A percentile compares a stretch with the other conserved stretches of the same genome.
These are phyloP conservation scores for Mesochorus sp. DNA, from an alignment of 2,888 invertebrate genomes.

Conservation along the genomic window DNA sequence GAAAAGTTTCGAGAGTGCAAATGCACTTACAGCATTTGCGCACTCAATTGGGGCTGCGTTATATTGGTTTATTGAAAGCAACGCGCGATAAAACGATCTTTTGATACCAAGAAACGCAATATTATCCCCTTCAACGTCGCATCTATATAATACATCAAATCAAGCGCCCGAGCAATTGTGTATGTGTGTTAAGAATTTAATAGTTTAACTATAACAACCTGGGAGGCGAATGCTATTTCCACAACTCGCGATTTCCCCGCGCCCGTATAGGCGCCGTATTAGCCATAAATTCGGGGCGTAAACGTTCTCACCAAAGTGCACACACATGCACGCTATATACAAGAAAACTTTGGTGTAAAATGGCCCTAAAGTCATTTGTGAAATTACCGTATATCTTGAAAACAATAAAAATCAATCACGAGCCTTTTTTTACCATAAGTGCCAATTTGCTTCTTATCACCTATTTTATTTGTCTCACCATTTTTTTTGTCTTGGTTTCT, in stretches of 20 bases:
- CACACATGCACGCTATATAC: background rate
- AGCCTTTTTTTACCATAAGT: too few relatives aligned
- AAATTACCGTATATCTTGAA: constrained; percentile 34
- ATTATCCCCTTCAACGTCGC: too few relatives aligned
- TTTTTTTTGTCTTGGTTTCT: constrained; percentile 47
- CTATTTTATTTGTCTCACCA: background rate
- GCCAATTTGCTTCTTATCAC: too few relatives aligned
- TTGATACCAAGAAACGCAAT: constrained; percentile 20
- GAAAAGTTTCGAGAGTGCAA: constrained; percentile 37
- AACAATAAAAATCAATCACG: constrained; percentile 7
- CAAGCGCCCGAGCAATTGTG: too few relatives aligned
- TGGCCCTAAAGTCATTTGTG: constrained; percentile 14
- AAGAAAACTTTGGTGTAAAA: constrained; percentile 9
- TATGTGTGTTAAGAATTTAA: background rate
- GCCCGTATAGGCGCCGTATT: constrained; percentile 66
- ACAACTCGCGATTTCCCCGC: constrained; percentile 62
- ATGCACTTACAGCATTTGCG: constrained; percentile 3
- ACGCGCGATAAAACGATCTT: constrained; percentile 21
- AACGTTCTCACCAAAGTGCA: constrained; percentile 18
- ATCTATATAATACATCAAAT: too few relatives aligned
- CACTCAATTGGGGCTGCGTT: too few relatives aligned
- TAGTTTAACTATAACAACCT: constrained; percentile 9
- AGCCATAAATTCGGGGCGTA: constrained; percentile 64
- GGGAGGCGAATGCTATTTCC: constrained; percentile 63
- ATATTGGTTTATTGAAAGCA: constrained; percentile 34